Evolutionary conservation across 2,113 vertebrate genomes (phyloP).

Genomic region (Datnioides undecimradiatus): DNA sequence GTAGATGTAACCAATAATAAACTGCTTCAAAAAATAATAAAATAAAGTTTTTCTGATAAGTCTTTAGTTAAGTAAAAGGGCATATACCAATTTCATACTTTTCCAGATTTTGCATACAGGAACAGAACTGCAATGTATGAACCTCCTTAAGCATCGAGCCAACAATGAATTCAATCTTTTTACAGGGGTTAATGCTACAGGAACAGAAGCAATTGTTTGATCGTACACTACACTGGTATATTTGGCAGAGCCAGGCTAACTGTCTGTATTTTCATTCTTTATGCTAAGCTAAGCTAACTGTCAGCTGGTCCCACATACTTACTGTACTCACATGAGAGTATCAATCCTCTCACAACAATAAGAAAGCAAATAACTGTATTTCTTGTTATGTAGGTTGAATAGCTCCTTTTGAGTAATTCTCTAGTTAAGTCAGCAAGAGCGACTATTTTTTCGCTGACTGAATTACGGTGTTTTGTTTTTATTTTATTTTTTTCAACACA

Average conservation of each 20-base stretch:
- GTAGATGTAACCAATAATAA: neutral
- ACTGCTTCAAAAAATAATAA: neutral
- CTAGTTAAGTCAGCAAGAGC: neutral
- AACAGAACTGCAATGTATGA: neutral
- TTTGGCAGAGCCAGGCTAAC: too few species aligned
- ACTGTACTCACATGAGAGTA: neutral
- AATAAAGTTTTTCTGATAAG: neutral
- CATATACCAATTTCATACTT: neutral
- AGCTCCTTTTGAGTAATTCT: neutral
- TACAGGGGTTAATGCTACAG: neutral
- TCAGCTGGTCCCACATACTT: neutral
- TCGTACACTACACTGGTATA: too few species aligned
- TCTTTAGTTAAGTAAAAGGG: neutral
- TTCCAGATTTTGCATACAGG: neutral
- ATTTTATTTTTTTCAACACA: neutral
- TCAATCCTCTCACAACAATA: too few species aligned
- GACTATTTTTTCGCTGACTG: neutral
- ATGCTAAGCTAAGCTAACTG: neutral
- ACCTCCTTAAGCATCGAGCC: neutral
- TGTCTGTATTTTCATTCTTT: too few species aligned
- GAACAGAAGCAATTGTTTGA: neutral
- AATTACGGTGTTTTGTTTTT: too few species aligned
- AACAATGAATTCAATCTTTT: neutral
- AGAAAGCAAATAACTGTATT: too few species aligned
- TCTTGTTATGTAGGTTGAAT: too few species aligned